Evolutionary conservation across 2,113 vertebrate genomes (phyloP), one percentile per base, ranked within the genome.

Genomic region (Serilophus lunatus): DNA sequence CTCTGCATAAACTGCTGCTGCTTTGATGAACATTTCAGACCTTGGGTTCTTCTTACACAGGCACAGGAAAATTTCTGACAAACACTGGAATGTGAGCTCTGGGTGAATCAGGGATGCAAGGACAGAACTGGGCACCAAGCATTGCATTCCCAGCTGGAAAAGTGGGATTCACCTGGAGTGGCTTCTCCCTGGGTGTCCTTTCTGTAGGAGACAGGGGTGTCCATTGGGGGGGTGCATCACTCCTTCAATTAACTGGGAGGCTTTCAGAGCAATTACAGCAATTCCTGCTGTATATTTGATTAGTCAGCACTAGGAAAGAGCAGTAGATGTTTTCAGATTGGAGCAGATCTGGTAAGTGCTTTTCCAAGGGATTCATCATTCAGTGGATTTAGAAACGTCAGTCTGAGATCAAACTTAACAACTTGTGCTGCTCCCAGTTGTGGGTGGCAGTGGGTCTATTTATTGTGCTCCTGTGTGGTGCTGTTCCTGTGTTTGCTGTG

Each of bases 141-240:
- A 6, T 28, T 49, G 38, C 18, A 1, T 71, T 91, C 25, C 29
- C 40, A 11, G 9, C 56, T 38, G 49, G 47, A 63, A 47, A 44
- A 35, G 69, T 23, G 61, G 22, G 40, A 35, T 70, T 74, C 0
- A 0, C 13, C 38, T 1, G 1, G 4, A 0, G 1, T 2, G 25
- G 47, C 4, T 14, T 33, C n/a, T 22, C 63, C 45, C 12, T 7
- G 1, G 31, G 33, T 54, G 8, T 50, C 72, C 23, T 38, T 76
- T 64, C 47, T 47, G 16, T 10, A 16, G 5, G 4, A 12, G 15
- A 10, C 36, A 28, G 40, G 26, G 33, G 3, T 24, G 29, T 11
- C 1, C 14, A 1, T 36, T n/a, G 33, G 40, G 25, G 35, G 71
- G 38, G 11, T 2, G 26, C 19, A 12, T 66, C 2, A 0, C 47